Percentiles rank a stretch among this genome's conserved stretches.
phyloP scores from a whole-genome alignment of 2,888 invertebrate genomes.

The Lasiommata megera region DNA sequence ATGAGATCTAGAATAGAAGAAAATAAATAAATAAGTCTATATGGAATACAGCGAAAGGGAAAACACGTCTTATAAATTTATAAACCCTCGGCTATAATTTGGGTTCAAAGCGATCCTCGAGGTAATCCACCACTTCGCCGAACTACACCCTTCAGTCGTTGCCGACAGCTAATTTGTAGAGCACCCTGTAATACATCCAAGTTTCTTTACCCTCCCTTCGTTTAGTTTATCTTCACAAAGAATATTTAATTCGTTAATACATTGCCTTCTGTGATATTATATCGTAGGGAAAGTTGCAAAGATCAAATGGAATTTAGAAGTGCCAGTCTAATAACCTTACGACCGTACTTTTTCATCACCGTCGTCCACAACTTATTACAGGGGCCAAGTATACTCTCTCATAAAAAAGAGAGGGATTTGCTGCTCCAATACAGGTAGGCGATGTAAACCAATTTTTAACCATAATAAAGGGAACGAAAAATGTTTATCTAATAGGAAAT shows the following conservation, averaged over 20 bases:
- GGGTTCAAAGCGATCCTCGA: neutral
- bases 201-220: constrained; percentile 10
- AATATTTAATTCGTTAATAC: constrained; percentile 28
- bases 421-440: too few relatives aligned
- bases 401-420: too few relatives aligned
- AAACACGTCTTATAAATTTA: neutral
- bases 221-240: constrained; percentile 21
- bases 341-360: too few relatives aligned
- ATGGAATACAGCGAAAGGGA: neutral
- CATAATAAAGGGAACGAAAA: too few relatives aligned
- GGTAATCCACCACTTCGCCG: neutral
- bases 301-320: neutral
- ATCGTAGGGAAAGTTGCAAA: neutral
- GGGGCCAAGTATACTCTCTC: too few relatives aligned
- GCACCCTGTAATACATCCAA: constrained; percentile 19
- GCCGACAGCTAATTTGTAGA: constrained; percentile 22
- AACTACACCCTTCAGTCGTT: neutral
- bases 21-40: too few relatives aligned
- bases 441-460: too few relatives aligned
- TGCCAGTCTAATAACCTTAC: neutral
- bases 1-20: too few relatives aligned
- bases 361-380: too few relatives aligned
- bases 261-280: constrained; percentile 7
- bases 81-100: neutral
- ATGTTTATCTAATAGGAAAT: too few relatives aligned